Conservation (phyloP, 1,140 invertebrate genomes). For the Lysiphlebus fabarum region DNA sequence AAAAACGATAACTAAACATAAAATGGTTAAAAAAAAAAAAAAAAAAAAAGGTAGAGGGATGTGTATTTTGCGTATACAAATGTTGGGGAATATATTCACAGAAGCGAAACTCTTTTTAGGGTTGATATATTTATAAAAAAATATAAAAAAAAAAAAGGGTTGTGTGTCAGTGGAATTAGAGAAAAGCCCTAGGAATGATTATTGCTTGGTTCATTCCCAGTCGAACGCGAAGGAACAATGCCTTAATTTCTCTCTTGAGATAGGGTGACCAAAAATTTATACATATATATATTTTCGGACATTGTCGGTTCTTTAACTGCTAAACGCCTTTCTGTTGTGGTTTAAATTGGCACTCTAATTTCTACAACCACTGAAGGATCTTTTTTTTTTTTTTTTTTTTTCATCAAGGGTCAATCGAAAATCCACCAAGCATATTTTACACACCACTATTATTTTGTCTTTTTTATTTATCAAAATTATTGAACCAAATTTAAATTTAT, state of each 20-base stretch:
- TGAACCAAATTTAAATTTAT: too few species aligned
- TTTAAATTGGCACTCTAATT: not conserved
- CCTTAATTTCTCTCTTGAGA: slow-evolving; percentile 15
- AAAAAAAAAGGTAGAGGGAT: slow-evolving; percentile 21
- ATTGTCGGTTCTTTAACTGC: slow-evolving; percentile 20
- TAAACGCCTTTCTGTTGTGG: slow-evolving; percentile 19
- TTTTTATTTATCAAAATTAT: too few species aligned
- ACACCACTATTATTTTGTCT: too few species aligned
- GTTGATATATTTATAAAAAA: slow-evolving; percentile 42
- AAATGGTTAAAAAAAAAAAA: not conserved
- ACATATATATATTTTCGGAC: slow-evolving; percentile 7
- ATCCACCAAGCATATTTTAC: not conserved
- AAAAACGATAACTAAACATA: not conserved
- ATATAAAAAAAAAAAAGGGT: slow-evolving; percentile 39
- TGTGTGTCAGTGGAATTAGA: slow-evolving; percentile 38
- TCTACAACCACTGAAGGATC: not conserved
- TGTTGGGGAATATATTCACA: slow-evolving; percentile 13
- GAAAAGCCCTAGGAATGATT: slow-evolving; percentile 32
- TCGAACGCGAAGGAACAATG: slow-evolving; percentile 26
- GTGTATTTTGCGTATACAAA: slow-evolving; percentile 27
- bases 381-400: not conserved
- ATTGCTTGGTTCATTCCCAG: slow-evolving; percentile 25
- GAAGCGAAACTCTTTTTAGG: slow-evolving; percentile 4
- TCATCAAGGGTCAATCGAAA: not conserved
- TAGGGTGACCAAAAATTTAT: slow-evolving; percentile 19